Evolutionary conservation across 92 coral and sea anemone species (phyloP).

Genomic region (Epizoanthus ramosus): DNA sequence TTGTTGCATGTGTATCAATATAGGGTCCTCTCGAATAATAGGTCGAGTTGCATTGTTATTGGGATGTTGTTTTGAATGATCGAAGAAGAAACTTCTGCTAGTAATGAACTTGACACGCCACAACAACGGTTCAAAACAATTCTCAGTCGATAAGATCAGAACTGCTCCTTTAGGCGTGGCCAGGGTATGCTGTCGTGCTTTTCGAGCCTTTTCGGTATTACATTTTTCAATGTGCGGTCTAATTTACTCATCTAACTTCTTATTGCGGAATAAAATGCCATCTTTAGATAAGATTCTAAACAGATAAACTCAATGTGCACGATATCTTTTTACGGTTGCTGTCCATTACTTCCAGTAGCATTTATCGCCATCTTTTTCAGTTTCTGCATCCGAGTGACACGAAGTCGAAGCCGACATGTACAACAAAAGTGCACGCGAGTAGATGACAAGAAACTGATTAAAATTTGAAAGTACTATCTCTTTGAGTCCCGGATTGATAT

Average conservation of each 20-base stretch:
- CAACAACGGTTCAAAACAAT: conserved; percentile 10
- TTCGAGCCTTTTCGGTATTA: not conserved
- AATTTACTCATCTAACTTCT: not conserved
- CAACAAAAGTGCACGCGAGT: not conserved
- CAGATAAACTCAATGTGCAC: conserved; percentile 23
- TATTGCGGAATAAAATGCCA: conserved; percentile 14
- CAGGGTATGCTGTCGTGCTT: not conserved
- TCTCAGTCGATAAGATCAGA: not conserved
- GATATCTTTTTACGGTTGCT: conserved; percentile 4
- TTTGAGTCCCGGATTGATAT: not conserved
- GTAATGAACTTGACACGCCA: conserved; percentile 10
- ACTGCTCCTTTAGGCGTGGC: conserved; percentile 17
- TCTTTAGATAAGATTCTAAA: conserved; percentile 14
- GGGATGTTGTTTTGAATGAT: conserved; percentile 10
- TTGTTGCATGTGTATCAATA: conserved; percentile 20
- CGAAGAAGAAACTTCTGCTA: not conserved
- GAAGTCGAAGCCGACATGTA: not conserved
- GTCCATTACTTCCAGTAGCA: conserved; percentile 4
- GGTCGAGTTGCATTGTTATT: not conserved
- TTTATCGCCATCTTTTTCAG: conserved; percentile 3
- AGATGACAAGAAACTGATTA: not conserved
- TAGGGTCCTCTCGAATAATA: not conserved
- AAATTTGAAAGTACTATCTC: not conserved
- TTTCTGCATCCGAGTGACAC: not conserved
- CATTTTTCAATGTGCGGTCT: not conserved